phyloP scores from a whole-genome alignment of 2,113 vertebrate species.

The Notothenia coriiceps region DNA sequence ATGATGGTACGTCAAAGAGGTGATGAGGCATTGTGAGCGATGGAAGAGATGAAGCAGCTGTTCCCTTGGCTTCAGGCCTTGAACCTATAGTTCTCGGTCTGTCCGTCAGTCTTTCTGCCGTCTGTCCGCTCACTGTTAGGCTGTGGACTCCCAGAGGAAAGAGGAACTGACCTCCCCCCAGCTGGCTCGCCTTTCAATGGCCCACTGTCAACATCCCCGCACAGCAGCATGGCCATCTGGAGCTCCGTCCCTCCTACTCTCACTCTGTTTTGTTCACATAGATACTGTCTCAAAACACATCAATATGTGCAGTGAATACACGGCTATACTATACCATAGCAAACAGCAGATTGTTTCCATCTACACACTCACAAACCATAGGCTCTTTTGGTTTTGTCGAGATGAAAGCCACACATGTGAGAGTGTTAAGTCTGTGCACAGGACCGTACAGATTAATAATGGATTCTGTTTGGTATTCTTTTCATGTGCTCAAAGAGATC shows the following conservation, averaged over 20 bases:
- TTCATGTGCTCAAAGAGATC: slow-evolving; percentile 49
- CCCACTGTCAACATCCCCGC: slow-evolving; percentile 50
- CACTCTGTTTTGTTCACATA: slow-evolving; percentile 49
- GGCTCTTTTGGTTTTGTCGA: slow-evolving; percentile 64
- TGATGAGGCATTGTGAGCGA: slow-evolving; percentile 7
- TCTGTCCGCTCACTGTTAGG: slow-evolving; percentile 15
- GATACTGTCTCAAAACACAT: slow-evolving; percentile 41
- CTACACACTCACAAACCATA: slow-evolving; percentile 62
- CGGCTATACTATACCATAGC: slow-evolving; percentile 37
- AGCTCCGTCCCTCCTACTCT: slow-evolving; percentile 39
- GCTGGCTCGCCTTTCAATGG: slow-evolving; percentile 59
- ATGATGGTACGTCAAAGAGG: slow-evolving; percentile 4
- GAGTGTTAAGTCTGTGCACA: slow-evolving; percentile 46
- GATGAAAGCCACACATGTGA: slow-evolving; percentile 59
- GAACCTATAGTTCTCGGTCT: slow-evolving; percentile 28
- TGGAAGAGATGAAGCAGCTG: slow-evolving; percentile 35
- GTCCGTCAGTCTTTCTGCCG: slow-evolving; percentile 35
- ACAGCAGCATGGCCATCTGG: slow-evolving; percentile 68
- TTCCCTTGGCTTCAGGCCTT: slow-evolving; percentile 29
- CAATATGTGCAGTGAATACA: not conserved
- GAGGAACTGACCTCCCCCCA: slow-evolving; percentile 57
- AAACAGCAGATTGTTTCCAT: slow-evolving; percentile 44
- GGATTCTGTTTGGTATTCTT: slow-evolving; percentile 67
- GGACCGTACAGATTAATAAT: slow-evolving; percentile 66
- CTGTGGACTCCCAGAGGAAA: slow-evolving; percentile 47